A percentile compares a stretch with the other conserved stretches of the same genome.
Evolutionary conservation across 1,140 invertebrate species (phyloP).

Genomic region (Drosophila pseudoananassae): DNA sequence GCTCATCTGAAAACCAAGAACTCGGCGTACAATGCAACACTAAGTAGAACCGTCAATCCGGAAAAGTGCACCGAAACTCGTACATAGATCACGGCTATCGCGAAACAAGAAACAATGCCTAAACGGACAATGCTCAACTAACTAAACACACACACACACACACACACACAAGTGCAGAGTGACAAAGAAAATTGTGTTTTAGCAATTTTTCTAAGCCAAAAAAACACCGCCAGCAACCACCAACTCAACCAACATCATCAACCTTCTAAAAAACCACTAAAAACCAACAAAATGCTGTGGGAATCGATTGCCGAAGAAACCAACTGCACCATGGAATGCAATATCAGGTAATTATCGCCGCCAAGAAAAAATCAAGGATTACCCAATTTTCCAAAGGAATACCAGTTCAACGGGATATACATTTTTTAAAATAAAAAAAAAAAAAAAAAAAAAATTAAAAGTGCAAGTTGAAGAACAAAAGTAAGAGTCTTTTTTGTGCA

Average conservation of each 20-base stretch:
- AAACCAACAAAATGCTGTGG: constrained; percentile 76
- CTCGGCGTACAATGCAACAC: neutral
- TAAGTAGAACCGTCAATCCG: constrained; percentile 17
- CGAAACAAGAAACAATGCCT: constrained; percentile 62
- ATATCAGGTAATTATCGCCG: constrained; percentile 76
- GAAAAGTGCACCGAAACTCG: constrained; percentile 52
- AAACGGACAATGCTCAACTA: constrained; percentile 50
- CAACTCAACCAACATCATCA: constrained; percentile 15
- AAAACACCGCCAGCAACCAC: constrained; percentile 5
- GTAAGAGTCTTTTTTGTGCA: constrained; percentile 65
- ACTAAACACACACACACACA: constrained; percentile 9
- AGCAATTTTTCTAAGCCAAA: constrained; percentile 69
- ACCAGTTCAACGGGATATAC: constrained; percentile 8
- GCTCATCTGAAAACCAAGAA: neutral
- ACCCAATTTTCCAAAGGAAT: constrained; percentile 41
- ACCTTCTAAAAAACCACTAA: constrained; percentile 28
- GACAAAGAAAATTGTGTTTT: constrained; percentile 77
- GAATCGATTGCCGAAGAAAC: constrained; percentile 77
- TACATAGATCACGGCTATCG: neutral
- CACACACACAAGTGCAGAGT: constrained; percentile 31
- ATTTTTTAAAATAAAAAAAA: neutral
- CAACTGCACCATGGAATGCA: constrained; percentile 78
- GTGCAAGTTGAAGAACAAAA: constrained; percentile 64
- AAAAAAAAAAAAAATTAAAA: constrained; percentile 51
- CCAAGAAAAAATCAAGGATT: constrained; percentile 6